Percentiles rank a stretch among this genome's conserved stretches.
Conservation (phyloP, 2,888 invertebrate species). For the Drosophila robusta region DNA sequence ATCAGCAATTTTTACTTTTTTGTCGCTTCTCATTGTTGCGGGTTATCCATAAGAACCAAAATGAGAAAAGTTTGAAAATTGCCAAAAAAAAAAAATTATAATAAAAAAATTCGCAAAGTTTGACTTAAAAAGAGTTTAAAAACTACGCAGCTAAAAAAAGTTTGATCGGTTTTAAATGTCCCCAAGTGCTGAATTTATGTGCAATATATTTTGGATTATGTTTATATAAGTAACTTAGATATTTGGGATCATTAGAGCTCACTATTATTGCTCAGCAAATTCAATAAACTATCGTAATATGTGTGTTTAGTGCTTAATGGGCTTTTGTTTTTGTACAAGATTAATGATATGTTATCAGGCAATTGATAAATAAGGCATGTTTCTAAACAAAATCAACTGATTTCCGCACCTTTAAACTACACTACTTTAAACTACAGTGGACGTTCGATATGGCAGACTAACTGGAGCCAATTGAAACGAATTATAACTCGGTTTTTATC, state of each 20-base stretch:
- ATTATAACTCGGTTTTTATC: too few species aligned
- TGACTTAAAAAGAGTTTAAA: conserved; percentile 2
- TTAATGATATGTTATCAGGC: conserved; percentile 45
- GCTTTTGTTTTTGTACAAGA: conserved; percentile 6
- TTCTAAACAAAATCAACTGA: conserved; percentile 10
- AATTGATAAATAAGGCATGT: conserved; percentile 31
- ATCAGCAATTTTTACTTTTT: conserved; percentile 35
- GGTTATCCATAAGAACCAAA: conserved; percentile 28
- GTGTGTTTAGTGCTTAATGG: conserved; percentile 7
- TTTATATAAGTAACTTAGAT: neutral
- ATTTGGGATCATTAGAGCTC: neutral
- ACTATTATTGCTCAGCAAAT: neutral
- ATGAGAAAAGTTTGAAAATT: conserved; percentile 44
- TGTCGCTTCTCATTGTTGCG: conserved; percentile 13
- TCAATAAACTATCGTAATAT: conserved; percentile 6
- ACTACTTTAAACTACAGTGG: neutral
- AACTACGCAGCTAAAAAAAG: conserved; percentile 6
- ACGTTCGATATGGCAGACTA: neutral
- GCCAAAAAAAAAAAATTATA: conserved; percentile 1
- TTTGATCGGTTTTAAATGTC: conserved; percentile 15
- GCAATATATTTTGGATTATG: conserved; percentile 1
- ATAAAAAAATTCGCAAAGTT: conserved; percentile 13
- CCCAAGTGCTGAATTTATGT: conserved; percentile 5
- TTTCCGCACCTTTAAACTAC: conserved; percentile 14
- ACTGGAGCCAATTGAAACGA: neutral